These are phyloP conservation scores for Microctenopoma stevenorrisi DNA, from an alignment of 2,797 vertebrate genomes.

Conservation along the genomic window DNA sequence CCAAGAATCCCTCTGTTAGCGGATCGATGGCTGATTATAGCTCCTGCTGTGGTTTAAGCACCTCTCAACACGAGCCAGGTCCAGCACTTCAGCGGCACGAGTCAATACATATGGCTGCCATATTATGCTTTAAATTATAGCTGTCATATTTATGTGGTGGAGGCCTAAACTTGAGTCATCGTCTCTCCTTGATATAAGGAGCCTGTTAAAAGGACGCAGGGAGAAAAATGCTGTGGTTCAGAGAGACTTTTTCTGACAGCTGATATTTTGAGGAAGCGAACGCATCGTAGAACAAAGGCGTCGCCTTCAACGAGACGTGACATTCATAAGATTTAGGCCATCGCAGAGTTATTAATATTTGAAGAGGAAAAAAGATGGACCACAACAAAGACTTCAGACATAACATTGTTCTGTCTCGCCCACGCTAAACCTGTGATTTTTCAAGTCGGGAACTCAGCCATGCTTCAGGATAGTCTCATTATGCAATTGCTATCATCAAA, in stretches of 20 bases:
- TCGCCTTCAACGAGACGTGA: slow-evolving; percentile 31
- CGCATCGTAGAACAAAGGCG: background rate
- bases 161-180: slow-evolving; percentile 22
- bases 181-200: background rate
- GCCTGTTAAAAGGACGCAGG: slow-evolving; percentile 20
- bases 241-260: slow-evolving; percentile 5
- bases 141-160: slow-evolving; percentile 8
- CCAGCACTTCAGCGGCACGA: slow-evolving; percentile 19
- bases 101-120: slow-evolving; percentile 39
- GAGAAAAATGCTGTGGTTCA: background rate
- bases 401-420: slow-evolving; percentile 56
- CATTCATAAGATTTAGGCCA: slow-evolving; percentile 53
- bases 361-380: slow-evolving; percentile 34
- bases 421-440: slow-evolving; percentile 61
- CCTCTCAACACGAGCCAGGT: slow-evolving; percentile 36
- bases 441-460: slow-evolving; percentile 45
- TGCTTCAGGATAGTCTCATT: slow-evolving; percentile 60
- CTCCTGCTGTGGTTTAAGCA: slow-evolving; percentile 54
- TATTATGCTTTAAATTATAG: slow-evolving; percentile 25
- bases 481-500: slow-evolving; percentile 62
- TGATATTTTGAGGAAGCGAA: slow-evolving; percentile 9
- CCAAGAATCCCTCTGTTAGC: slow-evolving; percentile 20
- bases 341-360: slow-evolving; percentile 57
- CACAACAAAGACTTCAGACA: slow-evolving; percentile 64
- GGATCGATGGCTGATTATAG: slow-evolving; percentile 71